Conservation (phyloP, 2,797 vertebrate species). For the Chaunax sp. region DNA sequence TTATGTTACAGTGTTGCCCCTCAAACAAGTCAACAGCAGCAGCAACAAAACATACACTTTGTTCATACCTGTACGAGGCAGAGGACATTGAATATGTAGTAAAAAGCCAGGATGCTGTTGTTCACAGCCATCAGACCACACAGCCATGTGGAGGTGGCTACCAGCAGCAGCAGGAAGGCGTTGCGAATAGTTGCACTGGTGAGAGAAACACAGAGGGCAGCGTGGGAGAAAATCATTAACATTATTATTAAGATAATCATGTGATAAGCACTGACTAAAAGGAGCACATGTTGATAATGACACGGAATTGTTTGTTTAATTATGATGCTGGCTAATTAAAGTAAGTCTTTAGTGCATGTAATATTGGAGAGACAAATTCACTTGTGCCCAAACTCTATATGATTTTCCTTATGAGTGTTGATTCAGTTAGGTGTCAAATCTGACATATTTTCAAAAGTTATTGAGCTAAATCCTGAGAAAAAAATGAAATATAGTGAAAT, state of each 20-base stretch:
- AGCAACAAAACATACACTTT: neutral
- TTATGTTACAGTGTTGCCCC: too few relatives aligned
- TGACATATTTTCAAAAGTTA: too few relatives aligned
- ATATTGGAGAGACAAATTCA: too few relatives aligned
- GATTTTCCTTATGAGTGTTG: too few relatives aligned
- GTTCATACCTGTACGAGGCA: slow-evolving; percentile 93
- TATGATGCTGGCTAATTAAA: too few relatives aligned
- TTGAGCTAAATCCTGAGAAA: too few relatives aligned
- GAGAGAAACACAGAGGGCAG: slow-evolving; percentile 52
- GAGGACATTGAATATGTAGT: slow-evolving; percentile 96
- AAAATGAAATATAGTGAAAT: too few relatives aligned
- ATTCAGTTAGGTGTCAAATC: too few relatives aligned
- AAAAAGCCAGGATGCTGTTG: slow-evolving; percentile 97
- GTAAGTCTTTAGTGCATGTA: too few relatives aligned
- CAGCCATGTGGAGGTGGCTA: slow-evolving; percentile 95
- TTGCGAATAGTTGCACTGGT: slow-evolving; percentile 91
- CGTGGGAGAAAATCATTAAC: accelerated
- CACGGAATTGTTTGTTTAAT: too few relatives aligned
- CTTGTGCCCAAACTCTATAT: too few relatives aligned
- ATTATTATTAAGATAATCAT: neutral
- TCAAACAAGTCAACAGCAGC: neutral
- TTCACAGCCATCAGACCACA: slow-evolving; percentile 98
- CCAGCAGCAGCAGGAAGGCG: slow-evolving; percentile 93
- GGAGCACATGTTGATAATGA: neutral
- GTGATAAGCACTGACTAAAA: neutral